Evolutionary conservation across 2,113 vertebrate species (phyloP).

Genomic region (Beaufortia kweichowensis): DNA sequence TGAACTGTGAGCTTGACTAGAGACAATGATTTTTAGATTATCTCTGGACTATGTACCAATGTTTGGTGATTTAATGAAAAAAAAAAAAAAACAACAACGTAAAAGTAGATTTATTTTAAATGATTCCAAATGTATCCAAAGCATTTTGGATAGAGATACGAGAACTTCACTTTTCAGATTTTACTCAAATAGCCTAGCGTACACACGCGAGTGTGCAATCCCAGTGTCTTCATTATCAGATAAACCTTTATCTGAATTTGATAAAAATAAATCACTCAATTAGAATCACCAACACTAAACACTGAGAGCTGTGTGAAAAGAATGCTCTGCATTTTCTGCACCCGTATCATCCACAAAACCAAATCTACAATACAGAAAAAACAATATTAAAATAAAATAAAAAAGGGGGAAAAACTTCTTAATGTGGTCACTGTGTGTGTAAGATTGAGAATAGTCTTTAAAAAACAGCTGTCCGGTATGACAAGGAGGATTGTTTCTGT

Average conservation of each 20-base stretch:
- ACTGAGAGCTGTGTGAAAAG: slow-evolving; percentile 8
- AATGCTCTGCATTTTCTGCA: background rate
- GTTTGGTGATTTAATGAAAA: background rate
- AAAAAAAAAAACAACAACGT: background rate
- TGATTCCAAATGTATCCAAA: background rate
- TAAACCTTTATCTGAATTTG: slow-evolving; percentile 1
- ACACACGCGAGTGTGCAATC: slow-evolving; percentile 27
- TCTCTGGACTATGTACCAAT: background rate
- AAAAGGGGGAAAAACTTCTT: background rate
- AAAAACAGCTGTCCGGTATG: slow-evolving; percentile 17
- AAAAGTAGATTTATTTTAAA: background rate
- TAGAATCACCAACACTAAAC: background rate
- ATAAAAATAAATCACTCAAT: background rate
- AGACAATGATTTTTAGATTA: background rate
- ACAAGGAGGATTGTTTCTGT: slow-evolving; percentile 23
- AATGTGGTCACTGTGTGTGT: background rate
- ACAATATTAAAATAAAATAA: background rate
- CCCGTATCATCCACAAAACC: background rate
- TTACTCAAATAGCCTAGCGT: background rate
- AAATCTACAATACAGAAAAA: slow-evolving; percentile 12
- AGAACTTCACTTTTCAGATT: background rate
- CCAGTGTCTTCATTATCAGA: background rate
- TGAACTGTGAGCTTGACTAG: background rate
- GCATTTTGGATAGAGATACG: background rate
- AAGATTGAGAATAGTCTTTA: background rate